Evolutionary conservation across 2,888 invertebrate species (phyloP).

Genomic region (Meteorus colon): DNA sequence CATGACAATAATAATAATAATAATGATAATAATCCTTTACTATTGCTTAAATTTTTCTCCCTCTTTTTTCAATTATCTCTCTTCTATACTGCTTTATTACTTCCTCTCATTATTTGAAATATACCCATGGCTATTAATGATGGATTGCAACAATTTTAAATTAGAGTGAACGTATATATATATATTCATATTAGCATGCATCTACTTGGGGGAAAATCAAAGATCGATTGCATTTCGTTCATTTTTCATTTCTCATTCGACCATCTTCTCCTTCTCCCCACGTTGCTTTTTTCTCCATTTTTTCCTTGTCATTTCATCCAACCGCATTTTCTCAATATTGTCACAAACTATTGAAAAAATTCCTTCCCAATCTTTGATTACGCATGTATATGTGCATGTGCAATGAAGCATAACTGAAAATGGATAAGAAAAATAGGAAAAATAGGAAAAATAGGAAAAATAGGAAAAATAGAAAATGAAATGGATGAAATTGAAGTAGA

Average conservation of each 20-base stretch:
- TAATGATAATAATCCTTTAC: background rate
- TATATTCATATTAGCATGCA: conserved; percentile 20
- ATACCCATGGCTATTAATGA: conserved; percentile 33
- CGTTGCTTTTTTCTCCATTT: background rate
- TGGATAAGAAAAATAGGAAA: background rate
- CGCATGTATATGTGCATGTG: background rate
- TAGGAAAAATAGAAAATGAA: background rate
- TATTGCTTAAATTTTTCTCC: background rate
- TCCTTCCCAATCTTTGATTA: too few relatives aligned
- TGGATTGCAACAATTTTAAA: conserved; percentile 31
- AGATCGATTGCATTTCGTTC: conserved; percentile 30
- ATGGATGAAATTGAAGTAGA: background rate
- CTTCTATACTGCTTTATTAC: conserved; percentile 7
- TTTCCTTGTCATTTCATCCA: background rate
- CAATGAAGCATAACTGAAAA: background rate
- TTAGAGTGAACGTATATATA: background rate
- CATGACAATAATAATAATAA: background rate
- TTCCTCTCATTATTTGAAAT: background rate
- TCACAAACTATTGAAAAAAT: too few relatives aligned
- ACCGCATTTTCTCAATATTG: background rate
- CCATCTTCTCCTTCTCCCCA: background rate
- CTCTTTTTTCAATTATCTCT: background rate
- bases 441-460: background rate
- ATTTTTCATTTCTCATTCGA: conserved; percentile 16
- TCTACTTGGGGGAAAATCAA: background rate